phyloP scores from a whole-genome alignment of 2,113 vertebrate genomes.

The Indri indri region DNA sequence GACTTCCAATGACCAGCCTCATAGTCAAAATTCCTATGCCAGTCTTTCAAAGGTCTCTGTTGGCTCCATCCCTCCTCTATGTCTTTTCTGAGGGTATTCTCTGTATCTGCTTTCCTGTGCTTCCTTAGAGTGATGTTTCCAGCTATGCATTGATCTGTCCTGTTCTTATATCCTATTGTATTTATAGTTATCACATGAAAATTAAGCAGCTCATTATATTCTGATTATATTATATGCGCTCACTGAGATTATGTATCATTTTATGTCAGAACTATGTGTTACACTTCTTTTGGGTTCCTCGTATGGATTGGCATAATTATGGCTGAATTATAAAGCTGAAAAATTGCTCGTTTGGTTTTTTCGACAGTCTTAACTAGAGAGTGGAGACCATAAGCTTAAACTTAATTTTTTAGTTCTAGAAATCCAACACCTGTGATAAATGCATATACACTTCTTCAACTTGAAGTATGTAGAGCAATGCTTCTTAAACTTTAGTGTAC shows the following conservation, averaged over 20 bases:
- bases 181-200: background rate
- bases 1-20: background rate
- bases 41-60: background rate
- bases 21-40: background rate
- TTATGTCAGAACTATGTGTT: background rate
- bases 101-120: background rate
- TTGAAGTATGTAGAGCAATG: background rate
- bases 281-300: background rate
- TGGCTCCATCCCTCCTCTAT: background rate
- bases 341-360: background rate
- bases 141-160: background rate
- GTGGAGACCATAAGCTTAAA: background rate
- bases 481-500: background rate
- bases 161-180: background rate
- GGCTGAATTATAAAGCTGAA: background rate
- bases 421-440: background rate
- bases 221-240: background rate
- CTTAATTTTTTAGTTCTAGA: background rate
- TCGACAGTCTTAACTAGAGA: background rate
- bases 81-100: background rate
- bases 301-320: background rate
- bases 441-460: background rate
- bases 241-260: background rate
- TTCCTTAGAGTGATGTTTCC: background rate
- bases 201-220: background rate